A percentile compares a stretch with the other conserved stretches of the same genome.
phyloP scores from a whole-genome alignment of 2,797 vertebrate genomes.

The Sarcoramphus papa region DNA sequence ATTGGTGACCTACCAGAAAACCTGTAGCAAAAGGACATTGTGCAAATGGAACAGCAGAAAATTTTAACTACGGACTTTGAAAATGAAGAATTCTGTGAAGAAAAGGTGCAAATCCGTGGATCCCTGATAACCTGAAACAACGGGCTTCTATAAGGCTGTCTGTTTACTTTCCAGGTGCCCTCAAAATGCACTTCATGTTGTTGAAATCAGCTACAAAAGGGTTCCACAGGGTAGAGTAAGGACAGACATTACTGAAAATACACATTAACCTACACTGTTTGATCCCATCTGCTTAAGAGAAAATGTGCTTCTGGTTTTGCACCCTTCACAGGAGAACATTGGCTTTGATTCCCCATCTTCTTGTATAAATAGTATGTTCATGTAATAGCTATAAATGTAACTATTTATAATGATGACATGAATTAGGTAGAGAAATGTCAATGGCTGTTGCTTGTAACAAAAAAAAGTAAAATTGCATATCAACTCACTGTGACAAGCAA shows the following conservation, averaged over 20 bases:
- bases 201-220: background rate
- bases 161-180: background rate
- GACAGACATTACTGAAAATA: slow-evolving; percentile 26
- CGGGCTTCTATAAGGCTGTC: background rate
- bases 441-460: background rate
- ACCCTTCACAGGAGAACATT: background rate
- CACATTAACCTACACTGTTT: slow-evolving; percentile 26
- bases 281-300: slow-evolving; percentile 34
- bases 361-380: background rate
- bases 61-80: background rate
- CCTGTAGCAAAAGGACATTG: background rate
- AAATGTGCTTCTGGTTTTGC: background rate
- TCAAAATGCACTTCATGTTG: background rate
- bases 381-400: slow-evolving; percentile 12
- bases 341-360: background rate
- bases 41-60: background rate
- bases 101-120: background rate
- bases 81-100: background rate
- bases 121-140: background rate
- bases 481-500: background rate
- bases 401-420: slow-evolving; percentile 7
- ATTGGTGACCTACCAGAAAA: background rate
- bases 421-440: slow-evolving; percentile 31
- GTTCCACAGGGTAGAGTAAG: background rate
- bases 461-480: background rate